These are phyloP conservation scores for Numenius phaeopus DNA, from an alignment of 2,797 vertebrate species.

Conservation along the genomic window DNA sequence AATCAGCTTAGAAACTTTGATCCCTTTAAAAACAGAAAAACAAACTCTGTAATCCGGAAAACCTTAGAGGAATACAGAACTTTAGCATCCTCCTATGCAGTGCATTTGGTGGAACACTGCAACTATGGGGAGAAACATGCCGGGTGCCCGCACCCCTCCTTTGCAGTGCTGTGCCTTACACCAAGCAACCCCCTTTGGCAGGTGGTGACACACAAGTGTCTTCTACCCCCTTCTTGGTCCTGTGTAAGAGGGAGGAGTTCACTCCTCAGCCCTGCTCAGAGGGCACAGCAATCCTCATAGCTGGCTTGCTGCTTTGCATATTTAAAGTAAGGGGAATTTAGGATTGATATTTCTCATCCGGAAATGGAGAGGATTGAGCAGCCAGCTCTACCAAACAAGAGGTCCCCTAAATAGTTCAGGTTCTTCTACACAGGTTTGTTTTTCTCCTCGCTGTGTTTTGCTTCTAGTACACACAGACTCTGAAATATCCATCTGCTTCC, in stretches of 20 bases:
- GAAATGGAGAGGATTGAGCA: not conserved
- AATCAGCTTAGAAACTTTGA: constrained; percentile 69
- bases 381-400: not conserved
- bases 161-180: not conserved
- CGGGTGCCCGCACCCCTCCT: accelerated
- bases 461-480: not conserved
- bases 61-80: constrained; percentile 4
- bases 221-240: not conserved
- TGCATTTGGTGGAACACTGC: not conserved
- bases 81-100: not conserved
- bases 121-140: accelerated
- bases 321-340: not conserved
- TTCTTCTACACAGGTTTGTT: not conserved
- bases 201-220: not conserved
- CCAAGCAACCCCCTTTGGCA: not conserved
- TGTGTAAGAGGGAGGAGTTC: accelerated
- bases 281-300: not conserved
- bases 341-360: not conserved
- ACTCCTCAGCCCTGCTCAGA: not conserved
- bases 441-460: not conserved
- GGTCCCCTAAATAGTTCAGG: not conserved
- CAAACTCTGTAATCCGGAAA: constrained; percentile 31
- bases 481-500: not conserved
- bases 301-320: not conserved
- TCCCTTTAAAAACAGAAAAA: constrained; percentile 58